Evolutionary conservation across 2,888 invertebrate species (phyloP), one percentile per base, ranked within the genome.

Genomic region (Atrina japonica): DNA sequence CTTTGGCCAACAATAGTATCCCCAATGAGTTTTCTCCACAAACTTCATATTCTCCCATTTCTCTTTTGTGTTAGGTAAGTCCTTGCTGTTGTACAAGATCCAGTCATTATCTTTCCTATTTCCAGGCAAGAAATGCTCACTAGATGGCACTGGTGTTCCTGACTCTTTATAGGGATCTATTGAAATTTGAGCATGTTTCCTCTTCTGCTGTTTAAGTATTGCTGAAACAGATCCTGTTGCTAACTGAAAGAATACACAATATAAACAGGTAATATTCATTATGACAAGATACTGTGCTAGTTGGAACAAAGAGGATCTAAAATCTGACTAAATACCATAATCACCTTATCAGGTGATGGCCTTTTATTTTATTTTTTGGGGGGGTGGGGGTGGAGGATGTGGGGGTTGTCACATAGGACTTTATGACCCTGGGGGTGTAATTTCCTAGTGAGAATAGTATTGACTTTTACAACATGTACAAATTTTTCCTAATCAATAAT

Each of bases 1-100:
- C 90, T 90, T 90, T 16, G 93, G 93, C 93, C 93, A 93, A 14
- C 85, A 86, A 82, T 92, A 92, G 84, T 91, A 92, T n/a, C 93
- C 93, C 89, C 91, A 90, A 84, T 93, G 93, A 7, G 93, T 92
- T 70, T 94, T 93, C 85, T 96, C 94, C 25, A 95, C 92, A 85
- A 94, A 94, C 87, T 93, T 93, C 0, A 93, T 92, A 74, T 93
- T 92, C 73, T 96, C 93, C 96, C 96, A 97, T 69, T 94, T 93
- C 70, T 94, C 93, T 58, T 93, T 92, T 3, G 93, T 93, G 53
- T 92, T 89, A 0, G 95, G 95, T 18, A 92, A 88, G n/a, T 69
- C 61, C 50, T 92, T 90, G 18, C 92, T 92, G 77, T 94, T 92
- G 75, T 95, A 95, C 90, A 95, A 93, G 49, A 95, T 92, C 95